phyloP scores from a whole-genome alignment of 2,797 vertebrate genomes.

The Tragopan temminckii region DNA sequence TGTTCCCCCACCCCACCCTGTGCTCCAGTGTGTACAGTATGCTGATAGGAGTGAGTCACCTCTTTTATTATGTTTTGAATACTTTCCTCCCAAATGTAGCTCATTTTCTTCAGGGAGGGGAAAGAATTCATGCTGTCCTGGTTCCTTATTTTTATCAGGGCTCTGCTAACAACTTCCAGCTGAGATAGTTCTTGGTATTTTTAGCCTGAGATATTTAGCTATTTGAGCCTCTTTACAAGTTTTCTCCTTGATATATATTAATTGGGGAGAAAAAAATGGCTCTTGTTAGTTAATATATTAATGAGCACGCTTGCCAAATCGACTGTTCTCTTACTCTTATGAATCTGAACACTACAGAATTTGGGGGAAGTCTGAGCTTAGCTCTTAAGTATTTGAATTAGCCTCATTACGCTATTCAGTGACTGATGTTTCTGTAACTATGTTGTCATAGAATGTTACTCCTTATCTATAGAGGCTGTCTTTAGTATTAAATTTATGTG shows the following conservation, averaged over 20 bases:
- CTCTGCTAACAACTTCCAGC: conserved; percentile 60
- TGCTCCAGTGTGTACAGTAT: neutral
- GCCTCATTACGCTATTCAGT: neutral
- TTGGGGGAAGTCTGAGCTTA: neutral
- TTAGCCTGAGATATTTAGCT: conserved; percentile 50
- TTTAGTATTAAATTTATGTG: neutral
- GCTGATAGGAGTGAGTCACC: conserved; percentile 49
- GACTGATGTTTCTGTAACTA: neutral
- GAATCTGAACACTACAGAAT: neutral
- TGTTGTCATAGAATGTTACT: neutral
- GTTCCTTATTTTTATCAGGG: conserved; percentile 62
- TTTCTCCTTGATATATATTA: conserved; percentile 10
- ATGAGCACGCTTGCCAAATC: neutral
- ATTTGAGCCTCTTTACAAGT: conserved; percentile 34
- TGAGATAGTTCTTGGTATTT: conserved; percentile 70
- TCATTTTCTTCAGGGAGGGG: conserved; percentile 54
- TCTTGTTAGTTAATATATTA: conserved; percentile 36
- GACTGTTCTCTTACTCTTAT: neutral
- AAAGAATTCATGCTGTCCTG: conserved; percentile 46
- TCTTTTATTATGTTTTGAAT: conserved; percentile 58
- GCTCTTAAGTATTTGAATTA: neutral
- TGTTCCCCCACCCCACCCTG: neutral
- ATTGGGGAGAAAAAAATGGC: neutral
- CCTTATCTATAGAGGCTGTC: neutral
- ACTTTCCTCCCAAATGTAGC: conserved; percentile 42